phyloP scores from a whole-genome alignment of 1,140 invertebrate species.

The Bombyx mori region DNA sequence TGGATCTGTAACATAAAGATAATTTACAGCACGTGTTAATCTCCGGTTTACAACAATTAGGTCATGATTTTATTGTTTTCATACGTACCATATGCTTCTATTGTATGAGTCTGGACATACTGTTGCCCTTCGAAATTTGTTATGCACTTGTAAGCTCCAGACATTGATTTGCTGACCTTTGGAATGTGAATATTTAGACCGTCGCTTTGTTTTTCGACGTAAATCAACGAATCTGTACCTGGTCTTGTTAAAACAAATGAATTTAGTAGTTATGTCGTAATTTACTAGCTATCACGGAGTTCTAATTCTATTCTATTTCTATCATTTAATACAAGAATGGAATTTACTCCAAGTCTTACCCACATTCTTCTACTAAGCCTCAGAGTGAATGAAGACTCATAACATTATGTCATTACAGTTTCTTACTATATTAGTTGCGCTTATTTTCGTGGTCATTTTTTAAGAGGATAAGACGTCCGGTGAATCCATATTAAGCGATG shows the following conservation, averaged over 20 bases:
- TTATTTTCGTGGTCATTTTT: background rate
- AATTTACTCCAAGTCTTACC: no score
- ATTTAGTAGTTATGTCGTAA: conserved; percentile 24
- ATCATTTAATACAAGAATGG: no score
- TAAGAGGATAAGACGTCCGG: no score
- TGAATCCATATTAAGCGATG: no score
- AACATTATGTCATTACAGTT: no score
- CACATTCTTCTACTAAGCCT: no score
- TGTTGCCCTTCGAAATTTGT: conserved; percentile 27
- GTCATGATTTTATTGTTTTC: conserved; percentile 2
- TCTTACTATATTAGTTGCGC: no score
- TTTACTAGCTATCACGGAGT: background rate
- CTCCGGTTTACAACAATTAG: background rate
- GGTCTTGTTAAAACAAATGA: conserved; percentile 60
- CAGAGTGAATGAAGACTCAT: no score
- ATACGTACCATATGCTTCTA: conserved; percentile 40
- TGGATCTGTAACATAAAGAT: conserved; percentile 26
- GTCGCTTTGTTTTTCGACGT: conserved; percentile 15
- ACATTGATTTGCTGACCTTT: conserved; percentile 33
- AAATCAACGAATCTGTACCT: conserved; percentile 50
- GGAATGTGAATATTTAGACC: conserved; percentile 23
- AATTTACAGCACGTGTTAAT: background rate
- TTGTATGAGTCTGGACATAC: conserved; percentile 24
- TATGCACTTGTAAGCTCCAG: conserved; percentile 45
- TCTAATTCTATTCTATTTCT: background rate